Evolutionary conservation across 2,113 vertebrate genomes (phyloP).

Genomic region (Polyodon spathula): DNA sequence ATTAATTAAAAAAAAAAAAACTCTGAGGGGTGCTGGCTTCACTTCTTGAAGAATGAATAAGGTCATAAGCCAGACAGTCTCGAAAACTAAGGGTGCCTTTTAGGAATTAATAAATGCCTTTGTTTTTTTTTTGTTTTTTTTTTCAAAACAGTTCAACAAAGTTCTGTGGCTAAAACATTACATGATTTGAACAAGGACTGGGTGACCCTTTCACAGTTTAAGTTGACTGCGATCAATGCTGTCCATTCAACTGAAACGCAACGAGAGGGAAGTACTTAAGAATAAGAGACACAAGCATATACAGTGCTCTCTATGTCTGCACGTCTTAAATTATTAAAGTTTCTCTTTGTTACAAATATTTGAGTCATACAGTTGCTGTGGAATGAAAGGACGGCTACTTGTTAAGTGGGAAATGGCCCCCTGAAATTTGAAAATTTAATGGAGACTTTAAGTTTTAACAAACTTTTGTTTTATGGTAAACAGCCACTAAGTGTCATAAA

Average conservation of each 20-base stretch:
- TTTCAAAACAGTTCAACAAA: background rate
- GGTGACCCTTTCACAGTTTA: slow-evolving; percentile 3
- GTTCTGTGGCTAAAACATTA: background rate
- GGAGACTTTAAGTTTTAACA: too few relatives aligned
- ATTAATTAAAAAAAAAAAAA: background rate
- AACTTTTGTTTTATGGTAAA: too few relatives aligned
- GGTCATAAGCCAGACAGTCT: background rate
- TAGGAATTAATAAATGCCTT: background rate
- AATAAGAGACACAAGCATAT: background rate
- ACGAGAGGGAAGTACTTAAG: background rate
- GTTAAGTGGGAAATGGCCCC: too few relatives aligned
- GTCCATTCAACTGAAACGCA: slow-evolving; percentile 5
- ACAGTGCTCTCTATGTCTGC: too few relatives aligned
- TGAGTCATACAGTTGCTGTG: too few relatives aligned
- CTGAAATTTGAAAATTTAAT: too few relatives aligned
- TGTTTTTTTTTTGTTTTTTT: slow-evolving; percentile 1
- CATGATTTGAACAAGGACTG: slow-evolving; percentile 4
- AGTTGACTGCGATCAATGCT: background rate
- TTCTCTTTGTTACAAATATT: too few relatives aligned
- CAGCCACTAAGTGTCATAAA: too few relatives aligned
- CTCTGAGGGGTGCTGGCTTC: background rate
- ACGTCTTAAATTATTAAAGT: too few relatives aligned
- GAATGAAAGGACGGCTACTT: too few relatives aligned
- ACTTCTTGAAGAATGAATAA: background rate
- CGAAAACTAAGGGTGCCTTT: background rate